These are phyloP conservation scores for Drosophila anomelani DNA, from an alignment of 2,888 invertebrate genomes.

Conservation along the genomic window DNA sequence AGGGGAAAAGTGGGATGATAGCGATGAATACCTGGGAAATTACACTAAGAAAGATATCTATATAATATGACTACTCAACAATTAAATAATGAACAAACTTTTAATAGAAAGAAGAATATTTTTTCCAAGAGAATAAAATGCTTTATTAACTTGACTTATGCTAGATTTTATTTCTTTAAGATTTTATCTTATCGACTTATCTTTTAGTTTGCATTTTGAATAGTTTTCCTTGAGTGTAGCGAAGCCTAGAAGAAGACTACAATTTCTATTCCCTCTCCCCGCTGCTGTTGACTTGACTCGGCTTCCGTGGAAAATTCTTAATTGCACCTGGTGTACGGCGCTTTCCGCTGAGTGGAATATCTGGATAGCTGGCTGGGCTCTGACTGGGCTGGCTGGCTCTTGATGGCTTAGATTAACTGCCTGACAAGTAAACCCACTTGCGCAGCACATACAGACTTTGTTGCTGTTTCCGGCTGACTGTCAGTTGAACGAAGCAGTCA, in stretches of 20 bases:
- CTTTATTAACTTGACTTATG: not conserved
- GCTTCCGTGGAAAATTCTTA: conserved; percentile 81
- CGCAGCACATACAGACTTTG: conserved; percentile 55
- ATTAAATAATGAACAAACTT: not conserved
- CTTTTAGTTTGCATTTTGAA: too few species aligned
- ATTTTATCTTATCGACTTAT: too few species aligned
- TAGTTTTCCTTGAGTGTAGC: conserved; percentile 1
- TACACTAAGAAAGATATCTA: conserved; percentile 9
- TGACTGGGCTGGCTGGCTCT: conserved; percentile 44
- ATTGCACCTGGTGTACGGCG: conserved; percentile 80
- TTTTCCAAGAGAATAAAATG: not conserved
- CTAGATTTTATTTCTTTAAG: too few species aligned
- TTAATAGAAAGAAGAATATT: too few species aligned
- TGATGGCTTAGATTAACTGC: conserved; percentile 82
- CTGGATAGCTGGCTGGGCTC: conserved; percentile 56
- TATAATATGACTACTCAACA: not conserved
- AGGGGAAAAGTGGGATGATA: conserved; percentile 31
- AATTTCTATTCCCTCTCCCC: not conserved
- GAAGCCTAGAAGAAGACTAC: conserved; percentile 21
- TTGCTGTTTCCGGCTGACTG: conserved; percentile 69
- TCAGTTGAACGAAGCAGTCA: conserved; percentile 43
- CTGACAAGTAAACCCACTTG: conserved; percentile 79
- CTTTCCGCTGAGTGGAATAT: conserved; percentile 78
- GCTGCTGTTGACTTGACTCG: conserved; percentile 67
- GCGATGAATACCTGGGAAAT: conserved; percentile 40